These are phyloP conservation scores for Drosophila burlai DNA, from an alignment of 1,140 invertebrate genomes.

Conservation along the genomic window DNA sequence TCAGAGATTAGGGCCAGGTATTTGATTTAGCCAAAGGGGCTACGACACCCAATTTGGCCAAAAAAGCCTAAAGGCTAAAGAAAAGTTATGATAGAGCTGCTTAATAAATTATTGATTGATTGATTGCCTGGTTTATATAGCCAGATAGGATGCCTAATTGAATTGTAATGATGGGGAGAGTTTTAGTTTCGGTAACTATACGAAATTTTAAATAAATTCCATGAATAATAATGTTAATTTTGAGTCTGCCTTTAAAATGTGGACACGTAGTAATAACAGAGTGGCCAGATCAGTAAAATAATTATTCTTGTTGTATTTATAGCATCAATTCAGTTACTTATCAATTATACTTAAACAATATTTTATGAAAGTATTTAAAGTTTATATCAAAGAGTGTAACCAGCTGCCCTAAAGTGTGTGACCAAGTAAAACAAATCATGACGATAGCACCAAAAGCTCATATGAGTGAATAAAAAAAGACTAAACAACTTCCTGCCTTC, in stretches of 20 bases:
- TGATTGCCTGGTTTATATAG: background rate
- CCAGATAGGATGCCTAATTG: constrained; percentile 26
- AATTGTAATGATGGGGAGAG: constrained; percentile 19
- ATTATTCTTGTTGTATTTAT: background rate
- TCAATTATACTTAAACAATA: background rate
- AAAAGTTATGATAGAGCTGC: constrained; percentile 17
- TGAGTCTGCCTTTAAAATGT: background rate
- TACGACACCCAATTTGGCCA: constrained; percentile 2
- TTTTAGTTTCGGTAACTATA: background rate
- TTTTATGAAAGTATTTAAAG: background rate
- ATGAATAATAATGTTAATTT: too few species aligned
- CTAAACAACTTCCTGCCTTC: background rate
- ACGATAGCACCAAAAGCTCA: too few species aligned
- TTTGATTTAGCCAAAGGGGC: constrained; percentile 23
- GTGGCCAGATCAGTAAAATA: background rate
- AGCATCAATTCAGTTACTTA: background rate
- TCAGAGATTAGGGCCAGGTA: constrained; percentile 28
- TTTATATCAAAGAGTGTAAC: background rate
- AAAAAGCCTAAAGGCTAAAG: constrained; percentile 1
- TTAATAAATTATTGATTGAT: constrained; percentile 35
- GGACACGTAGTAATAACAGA: accelerated
- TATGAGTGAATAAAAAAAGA: background rate
- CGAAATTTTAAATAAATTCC: background rate
- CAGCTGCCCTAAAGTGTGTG: background rate
- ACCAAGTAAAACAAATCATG: background rate